Base-by-base conservation (phyloP, 2,888 invertebrate species). In the Thecocarcelia acutangulata region DNA sequence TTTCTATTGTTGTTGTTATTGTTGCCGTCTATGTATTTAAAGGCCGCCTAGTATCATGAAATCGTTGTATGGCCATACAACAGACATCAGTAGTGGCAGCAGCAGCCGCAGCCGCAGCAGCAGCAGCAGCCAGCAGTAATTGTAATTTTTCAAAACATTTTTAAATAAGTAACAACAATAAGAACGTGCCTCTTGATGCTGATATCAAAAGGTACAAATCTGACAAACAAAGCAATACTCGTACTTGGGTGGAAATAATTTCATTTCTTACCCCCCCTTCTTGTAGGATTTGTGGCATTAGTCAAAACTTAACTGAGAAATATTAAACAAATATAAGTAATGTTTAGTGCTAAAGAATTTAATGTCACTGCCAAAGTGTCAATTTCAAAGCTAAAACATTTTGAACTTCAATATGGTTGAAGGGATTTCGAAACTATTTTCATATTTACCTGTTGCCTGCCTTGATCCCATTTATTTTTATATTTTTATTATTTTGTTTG, bases 181-280 rank as follows among this genome's bases (percentile, higher is more conserved):
- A 64, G 83, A 85, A 84, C 83, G 84, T 85, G 84, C 83, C 74
- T 82, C 66, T 66, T 50, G 58, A 48, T 12, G 66, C 33, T 75
- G 69, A 58, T 85, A 85, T 85, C 85, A 80, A 80, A 75, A 79
- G 40, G 68, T 63, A 66, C 80, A 83, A 80, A 85, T 85, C 85
- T 84, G 84, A 83, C 84, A 83, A 83, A 80, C 64, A 79, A 58
- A 24, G 73, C 17, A 37, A 46, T 40, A 40, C n/a, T n/a, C 13
- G 24, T 28, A 68, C 59, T 61, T n/a, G n/a, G n/a, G 63, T 42
- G 63, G 3, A 70, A 64, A 70, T 70, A n/a, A 48, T 64, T 64
- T 58, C 24, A 24, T 37, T 40, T 42, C n/a, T 1, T 28, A 15
- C n/a, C 4, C 33, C 19, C 19, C 9, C 56, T 33, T 1, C 44